phyloP scores from a whole-genome alignment of 2,888 invertebrate species.

The Strigamia maritima region DNA sequence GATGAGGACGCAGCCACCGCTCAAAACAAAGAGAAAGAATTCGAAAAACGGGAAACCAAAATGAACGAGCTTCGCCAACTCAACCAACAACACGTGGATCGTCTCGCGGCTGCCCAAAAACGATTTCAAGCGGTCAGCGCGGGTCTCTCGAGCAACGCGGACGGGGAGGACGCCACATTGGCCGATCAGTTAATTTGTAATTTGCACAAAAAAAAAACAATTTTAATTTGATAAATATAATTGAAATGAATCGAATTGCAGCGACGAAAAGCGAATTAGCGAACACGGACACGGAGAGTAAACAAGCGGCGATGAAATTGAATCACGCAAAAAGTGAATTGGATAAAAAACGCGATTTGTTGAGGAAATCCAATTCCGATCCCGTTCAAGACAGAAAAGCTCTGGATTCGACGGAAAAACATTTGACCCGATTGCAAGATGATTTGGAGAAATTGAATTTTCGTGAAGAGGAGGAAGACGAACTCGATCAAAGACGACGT shows the following conservation, averaged over 20 bases:
- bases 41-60: slow-evolving; percentile 57
- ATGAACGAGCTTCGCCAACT: slow-evolving; percentile 61
- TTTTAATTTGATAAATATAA: too few species aligned
- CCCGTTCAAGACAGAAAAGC: slow-evolving; percentile 51
- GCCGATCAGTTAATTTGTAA: slow-evolving; percentile 83
- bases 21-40: neutral
- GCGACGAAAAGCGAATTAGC: slow-evolving; percentile 72
- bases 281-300: slow-evolving; percentile 72
- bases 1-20: slow-evolving; percentile 57
- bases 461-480: slow-evolving; percentile 61
- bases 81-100: slow-evolving; percentile 65
- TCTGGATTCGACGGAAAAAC: slow-evolving; percentile 46
- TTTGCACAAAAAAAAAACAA: slow-evolving; percentile 42
- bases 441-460: slow-evolving; percentile 56
- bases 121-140: slow-evolving; percentile 78
- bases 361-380: slow-evolving; percentile 65
- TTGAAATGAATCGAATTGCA: slow-evolving; percentile 48
- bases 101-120: slow-evolving; percentile 69
- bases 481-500: slow-evolving; percentile 57
- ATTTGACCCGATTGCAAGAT: slow-evolving; percentile 52
- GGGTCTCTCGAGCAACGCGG: slow-evolving; percentile 74
- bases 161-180: slow-evolving; percentile 72
- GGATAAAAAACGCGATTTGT: slow-evolving; percentile 64
- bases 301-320: slow-evolving; percentile 73
- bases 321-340: slow-evolving; percentile 64